Percentiles rank a stretch among this genome's conserved stretches.
These are phyloP conservation scores for Aldabrachelys gigantea DNA, from an alignment of 2,113 vertebrate species.

Conservation along the genomic window DNA sequence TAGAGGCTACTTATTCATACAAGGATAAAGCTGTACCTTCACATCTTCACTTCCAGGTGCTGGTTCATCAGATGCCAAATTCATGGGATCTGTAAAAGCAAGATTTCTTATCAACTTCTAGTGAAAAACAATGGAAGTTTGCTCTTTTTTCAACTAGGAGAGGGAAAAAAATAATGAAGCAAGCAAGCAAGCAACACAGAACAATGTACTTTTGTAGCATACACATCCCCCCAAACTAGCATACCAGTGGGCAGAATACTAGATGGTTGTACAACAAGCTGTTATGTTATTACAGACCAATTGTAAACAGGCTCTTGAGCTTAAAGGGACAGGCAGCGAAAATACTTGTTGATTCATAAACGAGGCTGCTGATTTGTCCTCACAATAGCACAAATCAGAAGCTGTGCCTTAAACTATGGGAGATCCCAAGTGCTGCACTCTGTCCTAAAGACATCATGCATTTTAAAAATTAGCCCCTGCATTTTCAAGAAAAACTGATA, in stretches of 20 bases:
- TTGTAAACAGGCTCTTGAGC: conserved; percentile 10
- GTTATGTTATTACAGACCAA: neutral
- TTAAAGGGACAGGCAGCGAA: conserved; percentile 29
- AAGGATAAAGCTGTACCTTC: conserved; percentile 70
- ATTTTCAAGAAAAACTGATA: neutral
- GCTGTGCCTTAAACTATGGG: neutral
- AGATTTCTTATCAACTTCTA: conserved; percentile 48
- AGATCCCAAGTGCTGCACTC: neutral
- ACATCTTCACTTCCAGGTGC: conserved; percentile 1
- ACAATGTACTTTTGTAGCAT: conserved; percentile 27
- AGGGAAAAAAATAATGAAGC: neutral
- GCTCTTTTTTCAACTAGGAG: neutral
- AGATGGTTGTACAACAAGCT: conserved; percentile 13
- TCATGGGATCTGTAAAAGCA: conserved; percentile 57
- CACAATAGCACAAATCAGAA: neutral
- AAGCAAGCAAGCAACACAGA: neutral
- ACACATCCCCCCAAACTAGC: neutral
- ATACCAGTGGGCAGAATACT: neutral
- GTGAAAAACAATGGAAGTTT: neutral
- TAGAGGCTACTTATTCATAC: neutral
- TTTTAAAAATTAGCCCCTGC: neutral
- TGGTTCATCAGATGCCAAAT: neutral
- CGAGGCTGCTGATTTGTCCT: conserved; percentile 13
- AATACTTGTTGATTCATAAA: neutral
- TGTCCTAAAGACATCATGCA: neutral